Conservation (phyloP, 2,113 vertebrate species). For the Melospiza georgiana region DNA sequence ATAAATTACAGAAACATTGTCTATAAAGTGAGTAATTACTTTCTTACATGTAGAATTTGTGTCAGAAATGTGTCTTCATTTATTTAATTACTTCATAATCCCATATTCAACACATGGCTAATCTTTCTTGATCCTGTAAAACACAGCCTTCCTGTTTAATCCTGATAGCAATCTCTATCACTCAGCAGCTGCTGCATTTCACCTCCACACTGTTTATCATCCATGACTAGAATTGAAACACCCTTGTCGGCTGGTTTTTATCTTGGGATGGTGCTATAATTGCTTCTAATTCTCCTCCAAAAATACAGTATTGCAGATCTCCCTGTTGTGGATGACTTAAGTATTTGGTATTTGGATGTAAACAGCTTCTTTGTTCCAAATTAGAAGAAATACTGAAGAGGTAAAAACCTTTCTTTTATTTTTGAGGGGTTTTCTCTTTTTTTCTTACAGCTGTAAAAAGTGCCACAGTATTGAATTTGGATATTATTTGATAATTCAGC, state of each 20-base stretch:
- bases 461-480: neutral
- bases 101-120: slow-evolving; percentile 41
- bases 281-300: neutral
- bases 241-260: neutral
- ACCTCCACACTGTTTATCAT: slow-evolving; percentile 40
- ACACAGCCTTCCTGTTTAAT: slow-evolving; percentile 45
- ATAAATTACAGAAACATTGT: neutral
- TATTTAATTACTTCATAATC: slow-evolving; percentile 65
- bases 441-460: neutral
- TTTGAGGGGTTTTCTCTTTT: accelerated
- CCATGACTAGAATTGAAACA: slow-evolving; percentile 47
- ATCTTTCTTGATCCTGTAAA: slow-evolving; percentile 62
- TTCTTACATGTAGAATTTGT: neutral
- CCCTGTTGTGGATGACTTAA: neutral
- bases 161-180: slow-evolving; percentile 54
- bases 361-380: neutral
- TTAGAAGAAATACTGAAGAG: neutral
- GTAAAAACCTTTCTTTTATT: neutral
- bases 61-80: slow-evolving; percentile 54
- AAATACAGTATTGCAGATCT: neutral
- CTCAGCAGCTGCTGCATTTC: slow-evolving; percentile 45
- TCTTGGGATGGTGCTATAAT: neutral
- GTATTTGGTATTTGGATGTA: neutral
- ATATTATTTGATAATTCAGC: neutral
- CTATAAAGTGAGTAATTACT: neutral